Base-by-base conservation (phyloP, 2,888 invertebrate species). In the Tenthredo mesomela region DNA sequence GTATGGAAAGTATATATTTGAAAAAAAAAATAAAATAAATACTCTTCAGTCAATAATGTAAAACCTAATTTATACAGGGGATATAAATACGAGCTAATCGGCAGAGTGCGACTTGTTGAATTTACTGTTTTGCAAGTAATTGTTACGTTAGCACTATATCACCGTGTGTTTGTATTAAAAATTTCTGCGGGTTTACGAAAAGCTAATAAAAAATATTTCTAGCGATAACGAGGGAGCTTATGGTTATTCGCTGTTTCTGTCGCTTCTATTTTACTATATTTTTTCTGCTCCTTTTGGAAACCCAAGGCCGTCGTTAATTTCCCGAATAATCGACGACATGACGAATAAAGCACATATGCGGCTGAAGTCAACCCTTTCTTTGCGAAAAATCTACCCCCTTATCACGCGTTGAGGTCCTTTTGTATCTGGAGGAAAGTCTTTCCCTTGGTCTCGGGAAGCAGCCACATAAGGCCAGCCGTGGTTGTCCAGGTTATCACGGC, bases 381-480 rank as follows among this genome's bases (percentile, higher is more conserved):
- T 2, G 10, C 47, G 12, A 47, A 3, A 3, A 47, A 12, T 47
- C 47, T 15, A 47, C 47, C 47, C 0, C 47, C 15, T 29, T 6
- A 7, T 88, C 86, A 89, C 67, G 88, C 85, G 29, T 85, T 82
- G 47, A 91, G 86, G 29, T 89, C 82, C 83, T 86, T 87, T 82
- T 91, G 91, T 71, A 91, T 91, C 82, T 91, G 88, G 7, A 86
- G 58, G 29, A 91, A 89, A 0, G 87, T 89, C 84, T 90, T 91
- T n/a, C 91, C 90, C 84, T 89, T 91, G 4, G 90, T 91, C 82
- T 91, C 91, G 5, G 90, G 90, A 2, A 88, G 85, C 10, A 91
- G 85, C 12, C 67, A 77, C 1, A 88, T 58, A 5, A 90, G 83
- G 5, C 86, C 0, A 0, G 18, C 50, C 0, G 89, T 89, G 25